Evolutionary conservation across 2,888 invertebrate genomes (phyloP), one percentile per base, ranked within the genome.

Genomic region (Andrena marginata): DNA sequence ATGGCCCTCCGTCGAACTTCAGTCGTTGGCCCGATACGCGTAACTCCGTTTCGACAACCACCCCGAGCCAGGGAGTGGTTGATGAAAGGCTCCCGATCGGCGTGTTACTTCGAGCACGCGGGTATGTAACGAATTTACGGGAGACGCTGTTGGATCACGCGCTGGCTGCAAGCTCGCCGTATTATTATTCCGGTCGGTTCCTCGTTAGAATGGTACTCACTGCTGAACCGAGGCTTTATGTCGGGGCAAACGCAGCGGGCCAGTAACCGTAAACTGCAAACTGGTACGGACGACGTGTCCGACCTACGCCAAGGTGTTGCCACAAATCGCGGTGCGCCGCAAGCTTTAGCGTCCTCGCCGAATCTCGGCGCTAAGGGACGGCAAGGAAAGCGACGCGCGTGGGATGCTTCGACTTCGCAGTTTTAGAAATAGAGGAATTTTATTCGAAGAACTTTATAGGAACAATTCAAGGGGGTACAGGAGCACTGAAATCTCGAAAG

Each of bases 281-380:
- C 59, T 71, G 56, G 33, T 33, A 54, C 48, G 59, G 72, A 59
- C 72, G 48, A 69, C 63, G 54, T 63, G 73, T 73, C 29, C 77
- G 51, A 59, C 31, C 49, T 33, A 26, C 35, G 80, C 59, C 60
- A 56, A 76, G 75, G 54, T 59, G 33, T 69, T 51, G 59, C 76
- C 70, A 51, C 78, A 71, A 78, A 71, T 85, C 77, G 74, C 59
- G 82, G 62, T 60, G 35, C 56, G 54, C 72, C 68, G 42, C 69
- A 20, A 51, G 54, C 42, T 74, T 67, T 62, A 60, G 60, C 64
- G 64, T 59, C 20, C 51, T 49, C 31, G 10, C 20, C 29, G 49
- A 63, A 69, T 62, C 23, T n/a, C 7, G 7, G 20, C 63, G 42
- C 16, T 35, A 4, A 35, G 10, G 20, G 35, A 20, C 48, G 26